Percentiles rank a stretch among this genome's conserved stretches.
Conservation (phyloP, 2,888 invertebrate genomes). For the Thymelicus lineola region DNA sequence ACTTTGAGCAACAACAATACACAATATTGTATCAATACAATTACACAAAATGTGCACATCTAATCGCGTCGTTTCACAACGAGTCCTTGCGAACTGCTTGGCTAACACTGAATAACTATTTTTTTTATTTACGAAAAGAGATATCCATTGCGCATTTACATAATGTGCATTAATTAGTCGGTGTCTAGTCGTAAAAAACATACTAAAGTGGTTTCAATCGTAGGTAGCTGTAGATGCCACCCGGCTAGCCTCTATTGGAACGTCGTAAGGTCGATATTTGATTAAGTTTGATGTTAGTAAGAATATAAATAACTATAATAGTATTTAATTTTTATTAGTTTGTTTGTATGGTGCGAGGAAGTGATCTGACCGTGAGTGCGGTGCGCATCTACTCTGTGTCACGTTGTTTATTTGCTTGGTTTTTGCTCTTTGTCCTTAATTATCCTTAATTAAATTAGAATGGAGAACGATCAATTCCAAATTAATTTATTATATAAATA, state of each 20-base stretch:
- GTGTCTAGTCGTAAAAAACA: slow-evolving; percentile 21
- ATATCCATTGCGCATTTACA: slow-evolving; percentile 30
- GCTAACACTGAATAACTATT: slow-evolving; percentile 14
- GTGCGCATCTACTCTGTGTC: slow-evolving; percentile 12
- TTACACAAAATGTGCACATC: not conserved
- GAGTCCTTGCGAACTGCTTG: not conserved
- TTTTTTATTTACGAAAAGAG: slow-evolving; percentile 23
- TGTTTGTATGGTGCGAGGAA: slow-evolving; percentile 30
- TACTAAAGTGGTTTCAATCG: slow-evolving; percentile 7
- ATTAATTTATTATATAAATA: too few relatives aligned
- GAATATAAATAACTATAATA: not conserved
- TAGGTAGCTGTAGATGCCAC: not conserved
- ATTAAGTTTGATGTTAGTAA: too few relatives aligned
- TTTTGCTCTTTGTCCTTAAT: not conserved
- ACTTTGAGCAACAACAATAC: too few relatives aligned
- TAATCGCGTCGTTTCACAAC: slow-evolving; percentile 4
- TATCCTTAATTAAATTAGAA: too few relatives aligned
- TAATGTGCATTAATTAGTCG: slow-evolving; percentile 29
- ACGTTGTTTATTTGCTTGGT: slow-evolving; percentile 10
- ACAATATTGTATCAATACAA: too few relatives aligned
- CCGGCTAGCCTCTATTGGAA: not conserved
- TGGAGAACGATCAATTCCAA: too few relatives aligned
- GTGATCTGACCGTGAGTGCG: slow-evolving; percentile 21
- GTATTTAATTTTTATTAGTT: slow-evolving; percentile 30
- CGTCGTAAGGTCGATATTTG: not conserved